Evolutionary conservation across 2,113 vertebrate species (phyloP).

Genomic region (Symphodus melops): DNA sequence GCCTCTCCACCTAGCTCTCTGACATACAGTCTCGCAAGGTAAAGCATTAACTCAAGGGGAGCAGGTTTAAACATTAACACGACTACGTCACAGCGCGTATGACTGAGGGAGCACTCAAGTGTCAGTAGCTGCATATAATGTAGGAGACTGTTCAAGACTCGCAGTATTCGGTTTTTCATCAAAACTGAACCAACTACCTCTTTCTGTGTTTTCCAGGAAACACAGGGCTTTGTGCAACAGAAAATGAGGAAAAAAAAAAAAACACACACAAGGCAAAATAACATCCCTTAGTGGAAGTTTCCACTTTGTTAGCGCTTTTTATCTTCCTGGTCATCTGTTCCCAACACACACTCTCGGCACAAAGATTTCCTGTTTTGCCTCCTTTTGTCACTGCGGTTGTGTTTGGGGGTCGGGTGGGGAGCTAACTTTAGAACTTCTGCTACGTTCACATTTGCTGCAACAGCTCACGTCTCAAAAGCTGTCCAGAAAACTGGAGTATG

Average conservation of each 20-base stretch:
- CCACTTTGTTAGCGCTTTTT: conserved; percentile 91
- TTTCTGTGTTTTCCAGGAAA: conserved; percentile 90
- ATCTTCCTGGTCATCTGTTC: conserved; percentile 98
- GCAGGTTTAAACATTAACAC: conserved; percentile 84
- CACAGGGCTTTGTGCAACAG: conserved; percentile 74
- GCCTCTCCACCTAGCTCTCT: conserved; percentile 13
- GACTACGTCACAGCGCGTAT: conserved; percentile 54
- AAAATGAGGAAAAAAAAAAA: conserved; percentile 63
- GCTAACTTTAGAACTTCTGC: conserved; percentile 90
- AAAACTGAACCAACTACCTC: conserved; percentile 44
- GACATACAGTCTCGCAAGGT: conserved; percentile 49
- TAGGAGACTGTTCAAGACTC: conserved; percentile 35
- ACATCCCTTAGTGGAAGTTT: conserved; percentile 94
- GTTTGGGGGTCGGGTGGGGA: conserved; percentile 77
- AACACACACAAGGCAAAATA: conserved; percentile 85
- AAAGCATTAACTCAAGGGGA: conserved; percentile 81
- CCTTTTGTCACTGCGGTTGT: conserved; percentile 91
- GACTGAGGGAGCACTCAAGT: conserved; percentile 63
- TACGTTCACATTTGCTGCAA: conserved; percentile 30
- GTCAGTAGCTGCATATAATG: conserved; percentile 43
- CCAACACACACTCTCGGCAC: conserved; percentile 89
- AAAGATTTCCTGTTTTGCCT: conserved; percentile 98
- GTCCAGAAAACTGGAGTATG: not conserved
- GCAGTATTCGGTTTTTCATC: conserved; percentile 26
- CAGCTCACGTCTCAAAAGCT: not conserved